Evolutionary conservation across 2,113 vertebrate genomes (phyloP), one percentile per base, ranked within the genome.

Genomic region (Eclectus roratus): DNA sequence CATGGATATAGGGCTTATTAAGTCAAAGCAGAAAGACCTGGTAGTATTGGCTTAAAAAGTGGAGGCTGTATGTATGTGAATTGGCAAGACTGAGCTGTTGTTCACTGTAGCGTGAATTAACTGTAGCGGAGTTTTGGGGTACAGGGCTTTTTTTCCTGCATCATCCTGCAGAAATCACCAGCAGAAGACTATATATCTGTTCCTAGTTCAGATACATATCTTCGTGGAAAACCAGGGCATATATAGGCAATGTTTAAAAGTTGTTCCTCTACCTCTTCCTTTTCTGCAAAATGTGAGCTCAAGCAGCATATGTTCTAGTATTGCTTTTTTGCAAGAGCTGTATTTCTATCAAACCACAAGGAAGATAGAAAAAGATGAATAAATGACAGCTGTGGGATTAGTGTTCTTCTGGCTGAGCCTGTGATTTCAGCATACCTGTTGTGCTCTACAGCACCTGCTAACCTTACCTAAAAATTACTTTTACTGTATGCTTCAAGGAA

Each of bases 181-280:
- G 50, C 43, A 70, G 64, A 65, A 43, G 24, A 47, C 33, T 46
- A 11, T 24, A 5, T 64, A 27, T 55, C 11, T 61, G 28, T 64
- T 80, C 41, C 18, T 61, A 29, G 29, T 66, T 69, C 82, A 28
- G 56, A 35, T 31, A 29, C 4, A 1, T 27, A 11, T 29, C 21
- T 44, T 73, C 33, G 5, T 64, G 63, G 50, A 91, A 94, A 77
- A 69, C 13, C 17, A 44, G 87, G 71, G 21, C 33, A 29, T 65
- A 37, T 85, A 65, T 44, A 63, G 56, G 50, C 19, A 49, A n/a
- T 8, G 50, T 95, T 93, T 94, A 49, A 94, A 94, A 96, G 96
- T 73, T 88, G 87, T 72, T 96, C 93, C 91, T 94, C 11, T 87
- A 17, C 37, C 10, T 39, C 1, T 47, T 80, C 11, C 80, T 71